phyloP scores from a whole-genome alignment of 2,797 vertebrate species.

The Parambassis ranga region DNA sequence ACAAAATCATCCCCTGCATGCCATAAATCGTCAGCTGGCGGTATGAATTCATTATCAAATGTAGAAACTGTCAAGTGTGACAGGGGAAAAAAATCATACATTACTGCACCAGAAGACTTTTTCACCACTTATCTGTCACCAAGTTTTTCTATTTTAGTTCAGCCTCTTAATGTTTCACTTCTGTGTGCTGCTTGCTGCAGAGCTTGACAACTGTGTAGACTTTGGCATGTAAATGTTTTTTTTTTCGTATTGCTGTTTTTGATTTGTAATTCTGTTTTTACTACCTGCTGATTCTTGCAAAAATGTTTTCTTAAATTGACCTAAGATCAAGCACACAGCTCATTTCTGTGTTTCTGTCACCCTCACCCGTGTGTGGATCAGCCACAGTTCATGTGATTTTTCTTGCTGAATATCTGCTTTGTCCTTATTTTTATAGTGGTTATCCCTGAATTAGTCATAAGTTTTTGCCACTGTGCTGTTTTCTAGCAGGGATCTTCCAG shows the following conservation, averaged over 20 bases:
- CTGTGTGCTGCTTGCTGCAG: not conserved
- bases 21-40: not conserved
- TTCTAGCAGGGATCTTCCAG: not conserved
- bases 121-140: not conserved
- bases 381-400: slow-evolving; percentile 51
- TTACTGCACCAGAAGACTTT: not conserved
- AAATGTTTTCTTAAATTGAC: no score
- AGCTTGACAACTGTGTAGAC: not conserved
- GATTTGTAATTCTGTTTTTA: not conserved
- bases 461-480: slow-evolving; percentile 7
- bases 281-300: not conserved
- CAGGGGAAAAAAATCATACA: not conserved
- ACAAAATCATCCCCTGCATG: slow-evolving; percentile 12
- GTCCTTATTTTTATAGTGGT: slow-evolving; percentile 29
- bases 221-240: not conserved
- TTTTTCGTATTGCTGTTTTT: not conserved
- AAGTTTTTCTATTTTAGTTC: not conserved
- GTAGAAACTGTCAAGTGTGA: not conserved
- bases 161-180: not conserved
- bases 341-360: slow-evolving; percentile 13
- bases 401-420: slow-evolving; percentile 52
- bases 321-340: not conserved
- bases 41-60: not conserved
- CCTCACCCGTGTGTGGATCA: slow-evolving; percentile 40
- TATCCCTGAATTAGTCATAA: not conserved